Base-by-base conservation (phyloP, 2,797 vertebrate genomes). In the Sciaenops ocellatus region DNA sequence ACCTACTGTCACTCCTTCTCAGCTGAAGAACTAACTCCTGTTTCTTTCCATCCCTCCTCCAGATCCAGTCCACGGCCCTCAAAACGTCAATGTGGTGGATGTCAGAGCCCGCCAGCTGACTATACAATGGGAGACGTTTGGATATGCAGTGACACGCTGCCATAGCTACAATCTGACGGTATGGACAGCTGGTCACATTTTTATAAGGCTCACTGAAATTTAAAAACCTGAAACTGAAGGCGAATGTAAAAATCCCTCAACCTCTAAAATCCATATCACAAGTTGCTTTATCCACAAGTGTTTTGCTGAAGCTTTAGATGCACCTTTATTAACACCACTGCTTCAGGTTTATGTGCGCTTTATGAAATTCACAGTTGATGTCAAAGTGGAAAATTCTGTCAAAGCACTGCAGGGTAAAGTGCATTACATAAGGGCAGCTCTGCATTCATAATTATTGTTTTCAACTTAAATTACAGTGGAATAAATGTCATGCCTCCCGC, bases 111-210 rank as follows among this genome's bases (percentile, higher is more conserved):
- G 98, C 1, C 98, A 99, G 95, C 95, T 99, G 87, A 99, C 97
- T 0, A 89, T 99, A 60, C 97, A 99, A 84, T 99, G 98, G 98
- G 98, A 99, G 71, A 97, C 97, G 20, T 99, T 99, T 3, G 97
- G 98, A 8, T 99, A 99, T 0, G 95, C 96, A 0, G 97, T 99
- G 78, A 99, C 98, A 0, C 98, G 98, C 74, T 99, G 98, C 87
- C 98, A 99, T 93, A 99, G 97, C 94, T 99, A 98, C 93, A 99
- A 99, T 78, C 95, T 99, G 87, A 99, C 98, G 0, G 97, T 94
- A 82, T 8, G 78, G 8, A 22, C 16, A 38, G 3, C 24, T 1
- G 48, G 12, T 24, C 15, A 51, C 34, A 38, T 9, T 38, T 38
- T 38, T 38, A 38, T 38, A 38, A 38, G 0, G 8, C 34, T 38